Evolutionary conservation across 2,888 invertebrate species (phyloP).

Genomic region (Ennomos fuscantarius): DNA sequence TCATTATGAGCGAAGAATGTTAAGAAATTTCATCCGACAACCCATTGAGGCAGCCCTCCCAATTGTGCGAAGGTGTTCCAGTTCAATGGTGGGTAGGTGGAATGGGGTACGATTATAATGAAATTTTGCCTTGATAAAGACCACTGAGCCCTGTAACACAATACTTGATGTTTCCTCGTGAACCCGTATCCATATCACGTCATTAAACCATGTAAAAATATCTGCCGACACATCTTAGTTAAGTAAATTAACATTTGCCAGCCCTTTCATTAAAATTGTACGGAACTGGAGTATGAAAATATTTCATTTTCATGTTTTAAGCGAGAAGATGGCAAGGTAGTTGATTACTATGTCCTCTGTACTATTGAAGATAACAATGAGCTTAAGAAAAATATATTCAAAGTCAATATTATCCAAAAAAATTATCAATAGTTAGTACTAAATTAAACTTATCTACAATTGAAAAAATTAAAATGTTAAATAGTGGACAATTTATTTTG

Average conservation of each 20-base stretch:
- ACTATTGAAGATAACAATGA: no score
- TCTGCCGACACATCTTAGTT: constrained; percentile 78
- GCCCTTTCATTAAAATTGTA: constrained; percentile 49
- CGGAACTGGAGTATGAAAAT: constrained; percentile 28
- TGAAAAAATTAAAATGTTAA: no score
- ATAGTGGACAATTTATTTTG: constrained; percentile 6
- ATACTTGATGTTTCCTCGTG: constrained; percentile 82
- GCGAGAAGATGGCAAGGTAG: no score
- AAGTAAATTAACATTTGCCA: constrained; percentile 69
- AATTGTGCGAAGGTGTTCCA: constrained; percentile 84
- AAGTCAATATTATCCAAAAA: no score
- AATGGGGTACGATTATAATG: constrained; percentile 82
- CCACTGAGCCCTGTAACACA: constrained; percentile 80
- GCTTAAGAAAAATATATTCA: no score
- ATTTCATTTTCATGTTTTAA: constrained; percentile 19
- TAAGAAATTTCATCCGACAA: constrained; percentile 84
- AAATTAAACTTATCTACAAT: no score
- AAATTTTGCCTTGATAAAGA: constrained; percentile 83
- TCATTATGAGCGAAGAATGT: constrained; percentile 82
- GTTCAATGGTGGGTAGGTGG: constrained; percentile 78
- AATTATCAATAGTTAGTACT: no score
- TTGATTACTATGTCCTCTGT: no score
- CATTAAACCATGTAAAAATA: constrained; percentile 81
- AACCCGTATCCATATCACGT: constrained; percentile 81
- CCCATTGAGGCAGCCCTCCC: constrained; percentile 82